Percentiles rank a stretch among this genome's conserved stretches.
phyloP scores from a whole-genome alignment of 2,797 vertebrate genomes.

The Gallinago solitaria region DNA sequence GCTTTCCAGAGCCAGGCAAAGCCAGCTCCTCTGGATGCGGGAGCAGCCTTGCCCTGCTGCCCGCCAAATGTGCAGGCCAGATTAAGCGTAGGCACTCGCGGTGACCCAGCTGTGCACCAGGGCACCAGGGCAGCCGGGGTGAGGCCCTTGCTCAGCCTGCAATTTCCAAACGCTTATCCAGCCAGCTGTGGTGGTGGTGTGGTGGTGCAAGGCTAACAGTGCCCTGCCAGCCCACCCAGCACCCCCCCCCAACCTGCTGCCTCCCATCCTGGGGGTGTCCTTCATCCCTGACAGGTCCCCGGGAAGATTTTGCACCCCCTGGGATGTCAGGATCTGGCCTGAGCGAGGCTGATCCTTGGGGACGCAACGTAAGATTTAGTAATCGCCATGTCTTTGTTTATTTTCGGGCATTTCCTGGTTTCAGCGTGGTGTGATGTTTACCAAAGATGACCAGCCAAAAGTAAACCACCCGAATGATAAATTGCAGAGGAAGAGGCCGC shows the following conservation, averaged over 20 bases:
- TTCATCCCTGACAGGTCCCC: background rate
- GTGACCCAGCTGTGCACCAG: background rate
- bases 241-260: fast-evolving
- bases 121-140: background rate
- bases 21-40: background rate
- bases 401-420: slow-evolving; percentile 9
- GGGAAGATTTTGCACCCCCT: background rate
- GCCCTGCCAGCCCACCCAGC: fast-evolving
- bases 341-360: background rate
- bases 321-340: background rate
- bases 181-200: fast-evolving
- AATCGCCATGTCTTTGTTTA: background rate
- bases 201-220: fast-evolving
- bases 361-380: background rate
- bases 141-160: background rate
- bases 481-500: background rate
- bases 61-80: fast-evolving
- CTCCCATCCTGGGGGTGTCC: background rate
- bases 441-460: background rate
- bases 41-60: background rate
- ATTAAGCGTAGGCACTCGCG: fast-evolving
- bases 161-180: background rate
- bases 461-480: background rate
- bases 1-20: background rate
- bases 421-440: background rate